Conservation (phyloP, 1,140 invertebrate genomes). For the Ectropis grisescens region DNA sequence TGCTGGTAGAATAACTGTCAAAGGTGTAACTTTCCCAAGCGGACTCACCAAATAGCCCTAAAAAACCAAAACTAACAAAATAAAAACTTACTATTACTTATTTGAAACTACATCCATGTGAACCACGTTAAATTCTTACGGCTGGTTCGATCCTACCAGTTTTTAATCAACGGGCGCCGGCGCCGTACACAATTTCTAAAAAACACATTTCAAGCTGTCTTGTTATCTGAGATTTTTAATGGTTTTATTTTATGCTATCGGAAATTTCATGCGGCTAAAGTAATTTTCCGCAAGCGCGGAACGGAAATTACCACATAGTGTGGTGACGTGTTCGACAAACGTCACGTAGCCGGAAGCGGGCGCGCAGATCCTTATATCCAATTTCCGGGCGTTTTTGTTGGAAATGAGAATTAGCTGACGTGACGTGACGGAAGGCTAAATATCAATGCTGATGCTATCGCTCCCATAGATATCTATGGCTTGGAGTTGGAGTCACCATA, state of each 20-base stretch:
- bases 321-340: constrained; percentile 68
- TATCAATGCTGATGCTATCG: constrained; percentile 36
- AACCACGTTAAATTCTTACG: too few relatives aligned
- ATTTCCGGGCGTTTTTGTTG: constrained; percentile 68
- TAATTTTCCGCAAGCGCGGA: constrained; percentile 64
- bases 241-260: constrained; percentile 43
- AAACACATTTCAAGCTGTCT: not conserved
- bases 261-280: constrained; percentile 66
- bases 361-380: constrained; percentile 68
- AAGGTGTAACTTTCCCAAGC: too few relatives aligned
- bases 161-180: too few relatives aligned
- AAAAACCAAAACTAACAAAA: too few relatives aligned
- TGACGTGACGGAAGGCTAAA: constrained; percentile 56
- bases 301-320: constrained; percentile 69
- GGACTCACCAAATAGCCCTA: too few relatives aligned
- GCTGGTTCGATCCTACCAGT: too few relatives aligned
- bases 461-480: too few relatives aligned
- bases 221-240: constrained; percentile 26
- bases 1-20: too few relatives aligned
- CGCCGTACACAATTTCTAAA: too few relatives aligned
- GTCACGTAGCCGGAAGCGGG: constrained; percentile 64
- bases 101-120: too few relatives aligned
- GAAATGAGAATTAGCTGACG: constrained; percentile 65
- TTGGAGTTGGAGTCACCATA: too few relatives aligned
- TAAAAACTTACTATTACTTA: too few relatives aligned